These are phyloP conservation scores for Gila orcuttii DNA, from an alignment of 2,113 vertebrate genomes.

Conservation along the genomic window DNA sequence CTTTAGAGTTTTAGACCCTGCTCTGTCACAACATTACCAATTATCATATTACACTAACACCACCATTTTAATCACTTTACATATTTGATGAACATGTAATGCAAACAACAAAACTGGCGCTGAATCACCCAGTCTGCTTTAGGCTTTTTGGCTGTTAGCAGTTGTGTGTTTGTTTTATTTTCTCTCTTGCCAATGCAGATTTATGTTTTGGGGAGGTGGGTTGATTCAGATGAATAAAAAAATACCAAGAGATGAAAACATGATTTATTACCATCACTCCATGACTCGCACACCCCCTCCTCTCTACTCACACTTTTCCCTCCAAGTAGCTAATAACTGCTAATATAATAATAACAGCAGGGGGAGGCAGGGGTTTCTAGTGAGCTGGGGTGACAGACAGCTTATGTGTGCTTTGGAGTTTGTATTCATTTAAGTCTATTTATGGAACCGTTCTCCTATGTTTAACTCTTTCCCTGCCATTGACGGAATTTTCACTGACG, in stretches of 20 bases:
- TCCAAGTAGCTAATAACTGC: slow-evolving; percentile 73
- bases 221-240: slow-evolving; percentile 24
- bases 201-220: not conserved
- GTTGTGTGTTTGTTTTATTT: slow-evolving; percentile 19
- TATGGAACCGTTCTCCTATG: slow-evolving; percentile 16
- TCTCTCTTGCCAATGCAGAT: slow-evolving; percentile 12
- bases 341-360: slow-evolving; percentile 71
- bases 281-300: slow-evolving; percentile 24
- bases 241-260: slow-evolving; percentile 54
- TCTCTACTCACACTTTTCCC: not conserved
- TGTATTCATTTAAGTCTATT: not conserved
- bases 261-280: slow-evolving; percentile 61
- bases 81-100: slow-evolving; percentile 32
- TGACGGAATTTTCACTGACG: no score
- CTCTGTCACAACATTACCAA: not conserved
- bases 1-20: not conserved
- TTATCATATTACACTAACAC: slow-evolving; percentile 18
- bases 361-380: slow-evolving; percentile 55
- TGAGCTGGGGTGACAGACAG: slow-evolving; percentile 42
- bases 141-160: slow-evolving; percentile 17
- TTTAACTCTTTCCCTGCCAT: no score
- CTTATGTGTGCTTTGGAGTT: slow-evolving; percentile 18
- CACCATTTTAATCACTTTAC: slow-evolving; percentile 18
- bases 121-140: not conserved
- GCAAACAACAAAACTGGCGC: slow-evolving; percentile 19